These are phyloP conservation scores for Pandemis cinnamomeana DNA, from an alignment of 2,888 invertebrate genomes.

Conservation along the genomic window DNA sequence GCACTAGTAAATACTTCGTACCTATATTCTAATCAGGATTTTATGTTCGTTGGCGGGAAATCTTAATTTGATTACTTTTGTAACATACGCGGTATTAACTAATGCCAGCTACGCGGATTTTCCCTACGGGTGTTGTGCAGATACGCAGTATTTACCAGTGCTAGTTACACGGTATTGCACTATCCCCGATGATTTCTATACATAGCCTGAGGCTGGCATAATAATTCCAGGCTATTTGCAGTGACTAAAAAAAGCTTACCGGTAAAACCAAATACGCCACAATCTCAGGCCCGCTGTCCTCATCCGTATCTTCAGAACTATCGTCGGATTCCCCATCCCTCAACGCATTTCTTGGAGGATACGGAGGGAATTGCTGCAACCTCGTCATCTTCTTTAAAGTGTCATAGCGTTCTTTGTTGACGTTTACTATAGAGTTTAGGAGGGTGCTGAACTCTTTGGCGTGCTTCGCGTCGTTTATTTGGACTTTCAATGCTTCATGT, in stretches of 20 bases:
- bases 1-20: no score
- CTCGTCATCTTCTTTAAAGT: constrained; percentile 50
- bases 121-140: no score
- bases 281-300: constrained; percentile 25
- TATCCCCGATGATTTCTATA: no score
- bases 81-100: no score
- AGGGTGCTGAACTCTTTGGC: constrained; percentile 21
- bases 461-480: constrained; percentile 20
- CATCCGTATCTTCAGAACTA: constrained; percentile 33
- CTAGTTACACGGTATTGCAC: no score
- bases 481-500: neutral
- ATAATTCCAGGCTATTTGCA: neutral
- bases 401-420: constrained; percentile 47
- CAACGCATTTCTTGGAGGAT: constrained; percentile 6
- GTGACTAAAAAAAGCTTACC: constrained; percentile 11
- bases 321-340: constrained; percentile 39
- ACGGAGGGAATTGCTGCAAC: constrained; percentile 51
- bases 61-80: no score
- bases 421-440: constrained; percentile 18
- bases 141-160: no score
- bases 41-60: no score
- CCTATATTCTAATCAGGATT: no score
- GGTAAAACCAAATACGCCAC: constrained; percentile 6
- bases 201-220: no score
- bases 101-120: no score